These are phyloP conservation scores for Vipera ursinii DNA, from an alignment of 2,797 vertebrate species.

Conservation along the genomic window DNA sequence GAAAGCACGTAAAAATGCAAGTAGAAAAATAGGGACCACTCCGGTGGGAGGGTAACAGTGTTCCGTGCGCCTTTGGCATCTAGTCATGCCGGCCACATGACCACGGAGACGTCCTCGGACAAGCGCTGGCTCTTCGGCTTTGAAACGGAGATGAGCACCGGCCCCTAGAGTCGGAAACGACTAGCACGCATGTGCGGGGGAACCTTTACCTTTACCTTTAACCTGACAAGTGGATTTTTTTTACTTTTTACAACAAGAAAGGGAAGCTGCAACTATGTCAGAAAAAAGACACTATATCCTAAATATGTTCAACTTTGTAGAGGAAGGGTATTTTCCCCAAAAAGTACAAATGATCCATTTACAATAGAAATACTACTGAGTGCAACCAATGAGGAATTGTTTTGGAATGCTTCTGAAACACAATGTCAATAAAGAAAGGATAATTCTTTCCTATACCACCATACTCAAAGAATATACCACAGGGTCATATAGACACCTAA, in stretches of 20 bases:
- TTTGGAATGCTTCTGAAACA: not conserved
- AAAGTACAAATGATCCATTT: not conserved
- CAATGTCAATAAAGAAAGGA: not conserved
- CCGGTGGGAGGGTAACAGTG: too few relatives aligned
- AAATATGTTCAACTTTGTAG: not conserved
- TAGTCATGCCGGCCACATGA: too few relatives aligned
- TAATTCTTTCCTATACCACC: not conserved
- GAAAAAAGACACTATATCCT: not conserved
- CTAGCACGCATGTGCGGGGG: too few relatives aligned
- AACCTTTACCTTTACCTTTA: too few relatives aligned
- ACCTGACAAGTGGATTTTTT: not conserved
- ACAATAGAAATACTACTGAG: not conserved
- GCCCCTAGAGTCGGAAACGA: too few relatives aligned
- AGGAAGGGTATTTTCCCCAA: not conserved
- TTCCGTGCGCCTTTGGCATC: too few relatives aligned
- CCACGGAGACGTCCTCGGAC: too few relatives aligned
- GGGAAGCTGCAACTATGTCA: not conserved
- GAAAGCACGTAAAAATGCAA: too few relatives aligned
- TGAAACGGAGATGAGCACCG: too few relatives aligned
- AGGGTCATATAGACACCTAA: not conserved
- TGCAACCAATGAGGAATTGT: not conserved
- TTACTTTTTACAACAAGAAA: not conserved
- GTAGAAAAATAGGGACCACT: too few relatives aligned
- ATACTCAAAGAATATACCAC: not conserved
- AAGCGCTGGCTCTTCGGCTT: too few relatives aligned